Conservation (phyloP, 2,797 vertebrate species). For the Gymnopithys bicolor region DNA sequence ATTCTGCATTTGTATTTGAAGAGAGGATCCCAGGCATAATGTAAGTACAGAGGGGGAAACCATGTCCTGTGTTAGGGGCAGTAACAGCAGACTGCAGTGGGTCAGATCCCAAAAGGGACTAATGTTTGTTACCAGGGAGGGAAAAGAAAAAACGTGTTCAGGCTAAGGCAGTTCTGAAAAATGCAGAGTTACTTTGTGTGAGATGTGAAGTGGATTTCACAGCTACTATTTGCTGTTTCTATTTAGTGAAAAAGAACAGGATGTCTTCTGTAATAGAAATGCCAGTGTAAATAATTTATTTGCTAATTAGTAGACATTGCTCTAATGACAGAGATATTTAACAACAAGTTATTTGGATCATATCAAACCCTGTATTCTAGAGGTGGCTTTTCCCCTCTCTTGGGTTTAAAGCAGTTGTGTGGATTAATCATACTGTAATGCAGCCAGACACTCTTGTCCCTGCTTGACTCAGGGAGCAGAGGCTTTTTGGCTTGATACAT, state of each 20-base stretch:
- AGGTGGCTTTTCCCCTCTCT: background rate
- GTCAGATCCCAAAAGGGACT: background rate
- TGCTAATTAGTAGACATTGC: background rate
- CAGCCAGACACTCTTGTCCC: background rate
- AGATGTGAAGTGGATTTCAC: slow-evolving; percentile 2
- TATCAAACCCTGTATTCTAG: background rate
- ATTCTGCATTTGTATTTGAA: slow-evolving; percentile 6
- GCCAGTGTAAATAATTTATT: background rate
- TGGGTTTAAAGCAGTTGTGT: background rate
- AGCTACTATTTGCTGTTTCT: slow-evolving; percentile 12
- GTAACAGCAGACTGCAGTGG: background rate
- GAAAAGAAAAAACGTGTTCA: background rate
- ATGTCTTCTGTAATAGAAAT: background rate
- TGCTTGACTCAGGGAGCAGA: background rate
- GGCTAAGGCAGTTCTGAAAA: background rate
- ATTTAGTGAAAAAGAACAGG: background rate
- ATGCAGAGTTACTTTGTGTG: background rate
- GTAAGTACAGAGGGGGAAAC: slow-evolving; percentile 63
- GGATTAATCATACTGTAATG: background rate
- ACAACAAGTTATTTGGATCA: background rate
- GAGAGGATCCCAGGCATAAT: slow-evolving; percentile 6
- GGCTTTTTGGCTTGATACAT: background rate
- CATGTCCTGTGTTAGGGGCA: background rate
- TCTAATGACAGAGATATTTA: slow-evolving; percentile 3
- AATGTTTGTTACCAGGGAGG: background rate